Evolutionary conservation across 2,888 invertebrate species (phyloP).

Genomic region (Polyommatus icarus): DNA sequence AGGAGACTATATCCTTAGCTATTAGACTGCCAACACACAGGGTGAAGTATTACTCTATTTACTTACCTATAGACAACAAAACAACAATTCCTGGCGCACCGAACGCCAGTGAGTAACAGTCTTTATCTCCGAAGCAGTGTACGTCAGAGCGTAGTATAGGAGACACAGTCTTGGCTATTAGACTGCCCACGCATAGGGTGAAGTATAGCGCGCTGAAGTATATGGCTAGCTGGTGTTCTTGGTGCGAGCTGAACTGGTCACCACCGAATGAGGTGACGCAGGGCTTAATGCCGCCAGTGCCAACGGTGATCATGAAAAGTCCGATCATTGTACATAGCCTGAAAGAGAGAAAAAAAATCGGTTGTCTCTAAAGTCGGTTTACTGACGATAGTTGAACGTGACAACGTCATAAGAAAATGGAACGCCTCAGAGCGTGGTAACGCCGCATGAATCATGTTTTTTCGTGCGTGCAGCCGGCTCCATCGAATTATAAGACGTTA

Average conservation of each 20-base stretch:
- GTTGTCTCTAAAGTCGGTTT: no score
- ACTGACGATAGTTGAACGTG: no score
- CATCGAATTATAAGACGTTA: no score
- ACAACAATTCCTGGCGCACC: conserved; percentile 88
- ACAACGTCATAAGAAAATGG: no score
- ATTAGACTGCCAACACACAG: conserved; percentile 84
- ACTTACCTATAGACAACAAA: conserved; percentile 84
- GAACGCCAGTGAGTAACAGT: conserved; percentile 87
- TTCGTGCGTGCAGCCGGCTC: no score
- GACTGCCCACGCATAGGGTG: conserved; percentile 82
- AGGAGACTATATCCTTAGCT: conserved; percentile 87
- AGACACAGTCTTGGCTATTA: conserved; percentile 86
- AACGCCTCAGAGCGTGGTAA: no score
- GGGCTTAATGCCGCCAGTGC: conserved; percentile 91
- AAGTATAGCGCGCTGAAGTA: conserved; percentile 91
- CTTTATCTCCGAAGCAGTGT: conserved; percentile 83
- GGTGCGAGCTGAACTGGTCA: conserved; percentile 85
- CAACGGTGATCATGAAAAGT: conserved; percentile 85
- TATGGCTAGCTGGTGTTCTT: conserved; percentile 82
- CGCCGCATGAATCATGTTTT: no score
- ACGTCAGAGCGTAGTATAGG: conserved; percentile 86
- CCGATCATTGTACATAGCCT: conserved; percentile 84
- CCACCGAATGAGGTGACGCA: conserved; percentile 91
- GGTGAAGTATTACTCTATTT: conserved; percentile 75
- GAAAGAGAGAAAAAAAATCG: no score